Evolutionary conservation across 2,113 vertebrate species (phyloP).

Genomic region (Hyla sarda): DNA sequence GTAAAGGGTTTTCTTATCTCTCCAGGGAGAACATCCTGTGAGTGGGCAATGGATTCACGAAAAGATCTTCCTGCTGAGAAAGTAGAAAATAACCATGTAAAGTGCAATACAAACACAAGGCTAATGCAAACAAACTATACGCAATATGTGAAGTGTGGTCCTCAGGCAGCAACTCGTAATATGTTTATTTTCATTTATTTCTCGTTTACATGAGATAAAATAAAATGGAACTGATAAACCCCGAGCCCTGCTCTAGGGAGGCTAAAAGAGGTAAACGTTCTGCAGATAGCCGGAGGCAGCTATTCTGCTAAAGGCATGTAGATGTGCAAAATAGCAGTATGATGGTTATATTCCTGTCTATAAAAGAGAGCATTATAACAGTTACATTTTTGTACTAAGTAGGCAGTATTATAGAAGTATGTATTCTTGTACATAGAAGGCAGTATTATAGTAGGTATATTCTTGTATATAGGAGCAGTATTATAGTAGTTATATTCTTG

Average conservation of each 20-base stretch:
- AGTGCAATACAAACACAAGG: background rate
- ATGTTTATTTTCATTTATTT: background rate
- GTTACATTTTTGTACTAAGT: too few species aligned
- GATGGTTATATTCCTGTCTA: too few species aligned
- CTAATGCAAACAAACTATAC: background rate
- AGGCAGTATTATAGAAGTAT: slow-evolving; percentile 1
- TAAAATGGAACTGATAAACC: background rate
- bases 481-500: slow-evolving; percentile 9
- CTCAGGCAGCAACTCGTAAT: background rate
- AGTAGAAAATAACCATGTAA: slow-evolving; percentile 7
- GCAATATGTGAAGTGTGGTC: background rate
- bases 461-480: slow-evolving; percentile 1
- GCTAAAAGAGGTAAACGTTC: background rate
- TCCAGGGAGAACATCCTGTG: background rate
- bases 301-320: background rate
- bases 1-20: background rate
- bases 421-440: background rate
- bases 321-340: background rate
- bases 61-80: slow-evolving; percentile 2
- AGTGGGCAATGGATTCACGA: background rate
- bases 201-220: background rate
- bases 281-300: background rate
- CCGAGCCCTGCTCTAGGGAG: background rate
- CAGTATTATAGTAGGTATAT: slow-evolving; percentile 8
- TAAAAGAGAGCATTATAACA: too few species aligned